phyloP scores from a whole-genome alignment of 2,888 invertebrate species.

The Drosophila tanythrix region DNA sequence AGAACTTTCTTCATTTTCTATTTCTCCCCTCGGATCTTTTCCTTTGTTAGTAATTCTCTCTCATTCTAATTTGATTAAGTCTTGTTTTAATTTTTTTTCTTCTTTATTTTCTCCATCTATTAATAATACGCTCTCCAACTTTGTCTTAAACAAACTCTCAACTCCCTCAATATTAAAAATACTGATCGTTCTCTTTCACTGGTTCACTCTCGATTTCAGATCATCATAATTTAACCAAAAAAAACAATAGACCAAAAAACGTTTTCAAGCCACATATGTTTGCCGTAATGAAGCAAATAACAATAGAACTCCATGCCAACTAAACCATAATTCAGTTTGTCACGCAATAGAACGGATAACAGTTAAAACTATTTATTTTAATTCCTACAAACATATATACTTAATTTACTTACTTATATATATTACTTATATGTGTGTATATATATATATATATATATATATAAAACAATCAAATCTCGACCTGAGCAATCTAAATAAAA shows the following conservation, averaged over 20 bases:
- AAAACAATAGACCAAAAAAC: conserved; percentile 80
- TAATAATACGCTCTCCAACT: not conserved
- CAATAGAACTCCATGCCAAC: conserved; percentile 73
- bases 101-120: not conserved
- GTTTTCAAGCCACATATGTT: conserved; percentile 65
- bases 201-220: conserved; percentile 65
- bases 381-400: conserved; percentile 23
- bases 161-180: not conserved
- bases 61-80: not conserved
- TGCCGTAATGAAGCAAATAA: conserved; percentile 49
- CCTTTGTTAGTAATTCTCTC: not conserved
- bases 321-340: conserved; percentile 82
- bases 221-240: conserved; percentile 83
- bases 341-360: conserved; percentile 81
- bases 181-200: conserved; percentile 14
- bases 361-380: conserved; percentile 44
- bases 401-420: conserved; percentile 12
- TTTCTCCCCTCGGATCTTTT: not conserved
- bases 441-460: conserved; percentile 3
- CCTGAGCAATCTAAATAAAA: conserved; percentile 47
- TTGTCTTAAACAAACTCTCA: not conserved
- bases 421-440: not conserved
- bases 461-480: conserved; percentile 29
- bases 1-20: not conserved
- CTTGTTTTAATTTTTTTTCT: not conserved